These are phyloP conservation scores for Metopia argyrocephala DNA, from an alignment of 2,888 invertebrate genomes.

Conservation along the genomic window DNA sequence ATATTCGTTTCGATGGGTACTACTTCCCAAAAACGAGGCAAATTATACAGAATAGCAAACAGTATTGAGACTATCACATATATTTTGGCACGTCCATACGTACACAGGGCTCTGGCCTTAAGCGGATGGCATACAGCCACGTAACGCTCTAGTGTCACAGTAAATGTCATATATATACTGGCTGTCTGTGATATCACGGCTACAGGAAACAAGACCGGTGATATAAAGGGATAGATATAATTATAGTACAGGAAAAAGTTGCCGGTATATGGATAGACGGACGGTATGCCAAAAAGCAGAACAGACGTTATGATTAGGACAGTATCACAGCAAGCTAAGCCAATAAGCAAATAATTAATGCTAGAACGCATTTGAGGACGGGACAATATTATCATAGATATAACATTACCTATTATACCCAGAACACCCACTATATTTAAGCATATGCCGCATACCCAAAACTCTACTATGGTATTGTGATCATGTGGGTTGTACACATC, in stretches of 20 bases:
- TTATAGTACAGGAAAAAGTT: conserved; percentile 87
- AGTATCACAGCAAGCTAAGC: conserved; percentile 95
- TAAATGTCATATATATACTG: conserved; percentile 93
- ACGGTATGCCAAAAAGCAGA: conserved; percentile 91
- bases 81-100: conserved; percentile 90
- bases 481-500: conserved; percentile 71
- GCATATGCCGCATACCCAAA: conserved; percentile 89
- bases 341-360: conserved; percentile 95
- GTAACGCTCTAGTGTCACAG: conserved; percentile 95
- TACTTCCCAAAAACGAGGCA: conserved; percentile 89
- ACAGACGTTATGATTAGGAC: conserved; percentile 92
- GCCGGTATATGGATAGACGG: conserved; percentile 90
- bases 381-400: conserved; percentile 93
- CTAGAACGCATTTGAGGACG: conserved; percentile 97
- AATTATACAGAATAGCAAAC: conserved; percentile 91
- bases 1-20: conserved; percentile 77
- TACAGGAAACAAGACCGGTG: conserved; percentile 89
- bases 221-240: conserved; percentile 88
- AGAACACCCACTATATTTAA: conserved; percentile 89
- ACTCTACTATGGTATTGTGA: conserved; percentile 82
- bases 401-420: conserved; percentile 93
- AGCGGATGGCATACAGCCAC: conserved; percentile 96
- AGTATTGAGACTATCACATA: conserved; percentile 90
- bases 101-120: conserved; percentile 92
- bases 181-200: conserved; percentile 94